Evolutionary conservation across 2,113 vertebrate species (phyloP).

Genomic region (Andinoacara biseriatus): DNA sequence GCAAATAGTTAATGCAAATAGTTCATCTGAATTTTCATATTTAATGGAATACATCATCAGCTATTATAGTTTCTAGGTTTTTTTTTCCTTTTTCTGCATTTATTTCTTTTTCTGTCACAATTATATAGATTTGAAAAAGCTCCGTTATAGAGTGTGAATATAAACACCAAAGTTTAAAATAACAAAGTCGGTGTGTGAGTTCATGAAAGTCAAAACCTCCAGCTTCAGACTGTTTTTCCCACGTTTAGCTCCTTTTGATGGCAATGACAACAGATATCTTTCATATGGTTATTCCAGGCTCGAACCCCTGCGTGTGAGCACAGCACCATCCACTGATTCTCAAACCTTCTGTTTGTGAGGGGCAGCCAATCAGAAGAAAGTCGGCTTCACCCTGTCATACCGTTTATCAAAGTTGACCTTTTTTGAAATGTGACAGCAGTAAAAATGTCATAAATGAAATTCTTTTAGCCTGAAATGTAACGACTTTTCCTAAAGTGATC

Average conservation of each 20-base stretch:
- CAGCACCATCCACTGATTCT: neutral
- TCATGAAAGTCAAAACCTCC: neutral
- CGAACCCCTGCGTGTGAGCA: too few relatives aligned
- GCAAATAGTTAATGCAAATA: conserved; percentile 23
- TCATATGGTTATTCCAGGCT: too few relatives aligned
- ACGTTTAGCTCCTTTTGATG: too few relatives aligned
- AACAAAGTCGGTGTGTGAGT: neutral
- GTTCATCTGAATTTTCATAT: conserved; percentile 27
- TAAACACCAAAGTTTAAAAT: neutral
- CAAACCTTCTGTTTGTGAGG: neutral
- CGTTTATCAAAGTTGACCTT: too few relatives aligned
- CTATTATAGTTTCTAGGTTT: conserved; percentile 8
- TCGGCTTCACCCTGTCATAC: neutral
- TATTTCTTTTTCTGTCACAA: neutral
- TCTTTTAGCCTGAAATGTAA: too few relatives aligned
- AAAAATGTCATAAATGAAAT: too few relatives aligned
- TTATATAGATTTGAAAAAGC: neutral
- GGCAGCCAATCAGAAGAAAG: neutral
- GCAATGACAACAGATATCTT: too few relatives aligned
- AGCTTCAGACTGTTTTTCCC: neutral
- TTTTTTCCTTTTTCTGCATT: neutral
- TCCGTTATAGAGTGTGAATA: neutral
- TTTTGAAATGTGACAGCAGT: neutral
- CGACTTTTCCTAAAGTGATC: too few relatives aligned
- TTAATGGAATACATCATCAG: conserved; percentile 43